Conservation (phyloP, 2,888 invertebrate species). For the Magallana nippona region DNA sequence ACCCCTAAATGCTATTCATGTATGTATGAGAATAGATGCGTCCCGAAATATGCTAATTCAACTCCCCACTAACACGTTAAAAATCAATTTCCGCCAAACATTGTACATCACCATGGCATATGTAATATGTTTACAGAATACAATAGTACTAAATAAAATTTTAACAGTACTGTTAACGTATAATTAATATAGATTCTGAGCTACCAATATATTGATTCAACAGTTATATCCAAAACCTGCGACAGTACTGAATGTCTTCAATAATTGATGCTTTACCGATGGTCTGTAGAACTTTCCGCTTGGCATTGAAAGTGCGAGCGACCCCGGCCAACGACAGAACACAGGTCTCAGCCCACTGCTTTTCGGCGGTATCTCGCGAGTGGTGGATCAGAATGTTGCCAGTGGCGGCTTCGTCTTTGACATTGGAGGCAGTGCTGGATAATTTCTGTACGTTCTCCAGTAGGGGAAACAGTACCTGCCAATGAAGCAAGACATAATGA, state of each 20-base stretch:
- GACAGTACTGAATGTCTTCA: too few relatives aligned
- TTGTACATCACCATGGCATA: too few relatives aligned
- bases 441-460: conserved; percentile 91
- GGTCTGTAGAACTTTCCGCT: conserved; percentile 87
- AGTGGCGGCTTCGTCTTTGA: conserved; percentile 78
- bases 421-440: conserved; percentile 82
- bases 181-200: too few relatives aligned
- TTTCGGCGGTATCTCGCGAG: conserved; percentile 98
- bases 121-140: neutral
- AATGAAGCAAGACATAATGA: neutral
- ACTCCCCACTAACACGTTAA: too few relatives aligned
- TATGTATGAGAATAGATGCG: too few relatives aligned
- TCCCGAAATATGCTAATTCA: too few relatives aligned
- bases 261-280: conserved; percentile 63
- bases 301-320: conserved; percentile 94
- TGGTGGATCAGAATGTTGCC: conserved; percentile 98
- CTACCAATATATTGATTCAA: too few relatives aligned
- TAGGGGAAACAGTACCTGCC: conserved; percentile 92
- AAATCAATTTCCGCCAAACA: too few relatives aligned
- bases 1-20: too few relatives aligned
- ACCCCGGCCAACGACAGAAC: conserved; percentile 87
- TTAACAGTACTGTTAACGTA: too few relatives aligned
- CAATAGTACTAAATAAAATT: too few relatives aligned
- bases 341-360: conserved; percentile 99
- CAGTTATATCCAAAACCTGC: too few relatives aligned